These are phyloP conservation scores for Brenthis hecate DNA, from an alignment of 2,888 invertebrate species.

Conservation along the genomic window DNA sequence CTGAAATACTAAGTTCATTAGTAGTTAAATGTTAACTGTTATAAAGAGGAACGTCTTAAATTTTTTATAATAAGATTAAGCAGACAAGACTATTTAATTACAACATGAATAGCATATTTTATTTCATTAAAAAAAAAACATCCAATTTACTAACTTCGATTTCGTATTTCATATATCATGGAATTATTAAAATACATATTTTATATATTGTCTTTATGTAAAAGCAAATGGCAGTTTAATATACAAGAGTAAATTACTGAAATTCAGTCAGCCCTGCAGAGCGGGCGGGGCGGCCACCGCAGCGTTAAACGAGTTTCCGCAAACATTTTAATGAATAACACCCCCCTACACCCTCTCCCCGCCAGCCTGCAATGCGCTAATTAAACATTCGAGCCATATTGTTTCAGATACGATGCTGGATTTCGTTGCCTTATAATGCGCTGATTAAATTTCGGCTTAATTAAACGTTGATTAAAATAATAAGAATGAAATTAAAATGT, in stretches of 20 bases:
- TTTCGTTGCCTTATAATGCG: slow-evolving; percentile 56
- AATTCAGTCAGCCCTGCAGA: slow-evolving; percentile 43
- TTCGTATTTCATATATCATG: no score
- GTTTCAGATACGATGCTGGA: slow-evolving; percentile 72
- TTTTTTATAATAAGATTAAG: no score
- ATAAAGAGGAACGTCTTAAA: no score
- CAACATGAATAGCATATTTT: no score
- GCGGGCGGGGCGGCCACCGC: slow-evolving; percentile 67
- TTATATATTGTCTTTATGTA: slow-evolving; percentile 11
- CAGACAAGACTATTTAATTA: no score
- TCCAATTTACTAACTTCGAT: no score
- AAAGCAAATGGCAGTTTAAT: slow-evolving; percentile 23
- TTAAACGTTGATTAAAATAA: slow-evolving; percentile 41
- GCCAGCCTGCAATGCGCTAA: slow-evolving; percentile 76
- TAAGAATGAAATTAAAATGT: slow-evolving; percentile 44
- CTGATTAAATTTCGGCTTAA: slow-evolving; percentile 50
- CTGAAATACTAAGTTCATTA: no score
- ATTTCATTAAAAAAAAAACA: no score
- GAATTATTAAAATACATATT: no score
- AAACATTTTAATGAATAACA: slow-evolving; percentile 83
- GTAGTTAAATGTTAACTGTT: no score
- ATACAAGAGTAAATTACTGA: slow-evolving; percentile 35
- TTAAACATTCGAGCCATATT: slow-evolving; percentile 81
- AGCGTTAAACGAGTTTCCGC: slow-evolving; percentile 81
- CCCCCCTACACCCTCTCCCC: slow-evolving; percentile 56